A percentile compares a stretch with the other conserved stretches of the same genome.
phyloP scores from a whole-genome alignment of 2,113 vertebrate genomes.

The Ptychochromis oligacanthus region DNA sequence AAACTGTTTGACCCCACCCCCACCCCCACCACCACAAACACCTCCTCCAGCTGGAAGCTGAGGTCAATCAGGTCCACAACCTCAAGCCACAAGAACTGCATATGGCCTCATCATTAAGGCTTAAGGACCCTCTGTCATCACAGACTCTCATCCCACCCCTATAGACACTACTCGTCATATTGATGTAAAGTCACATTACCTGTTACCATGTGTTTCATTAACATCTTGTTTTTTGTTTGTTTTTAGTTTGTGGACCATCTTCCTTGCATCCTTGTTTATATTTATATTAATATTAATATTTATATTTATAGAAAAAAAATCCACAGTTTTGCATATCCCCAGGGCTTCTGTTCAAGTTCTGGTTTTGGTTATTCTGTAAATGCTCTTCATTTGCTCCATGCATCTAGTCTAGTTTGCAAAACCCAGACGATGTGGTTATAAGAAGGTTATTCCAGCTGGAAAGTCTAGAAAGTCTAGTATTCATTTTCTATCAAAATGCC shows the following conservation, averaged over 20 bases:
- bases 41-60: background rate
- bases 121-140: background rate
- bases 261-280: background rate
- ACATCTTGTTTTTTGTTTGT: background rate
- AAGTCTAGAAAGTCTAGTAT: background rate
- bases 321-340: background rate
- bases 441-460: background rate
- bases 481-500: background rate
- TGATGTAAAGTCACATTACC: background rate
- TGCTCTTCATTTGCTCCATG: background rate
- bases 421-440: background rate
- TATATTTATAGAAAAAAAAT: background rate
- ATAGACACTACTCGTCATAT: background rate
- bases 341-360: background rate
- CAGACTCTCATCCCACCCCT: background rate
- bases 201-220: background rate
- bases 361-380: background rate
- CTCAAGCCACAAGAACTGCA: background rate
- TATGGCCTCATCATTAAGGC: background rate
- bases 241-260: too few relatives aligned
- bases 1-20: background rate
- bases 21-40: too few relatives aligned
- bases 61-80: background rate
- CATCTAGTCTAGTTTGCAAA: background rate
- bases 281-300: too few relatives aligned